phyloP scores from a whole-genome alignment of 1,140 invertebrate species.

The Meloidogyne floridensis region DNA sequence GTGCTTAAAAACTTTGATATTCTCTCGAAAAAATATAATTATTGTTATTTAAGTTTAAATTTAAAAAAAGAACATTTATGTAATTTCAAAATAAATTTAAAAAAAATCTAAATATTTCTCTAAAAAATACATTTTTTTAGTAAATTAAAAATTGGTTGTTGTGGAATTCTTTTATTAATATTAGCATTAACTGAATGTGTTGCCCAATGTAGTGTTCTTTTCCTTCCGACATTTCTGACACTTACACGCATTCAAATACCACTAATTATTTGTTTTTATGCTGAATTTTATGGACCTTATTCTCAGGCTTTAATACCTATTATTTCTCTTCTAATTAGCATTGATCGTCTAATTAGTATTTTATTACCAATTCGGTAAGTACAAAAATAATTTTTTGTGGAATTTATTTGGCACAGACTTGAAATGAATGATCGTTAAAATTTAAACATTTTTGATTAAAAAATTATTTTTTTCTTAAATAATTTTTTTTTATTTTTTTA shows the following conservation, averaged over 20 bases:
- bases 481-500: background rate
- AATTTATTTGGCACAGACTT: no score
- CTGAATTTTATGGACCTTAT: background rate
- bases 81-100: no score
- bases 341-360: background rate
- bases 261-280: background rate
- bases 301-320: background rate
- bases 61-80: no score
- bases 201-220: background rate
- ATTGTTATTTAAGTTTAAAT: no score
- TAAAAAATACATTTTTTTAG: background rate
- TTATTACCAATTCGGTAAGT: background rate
- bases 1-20: no score
- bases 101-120: no score
- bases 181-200: background rate
- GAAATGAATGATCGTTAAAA: no score
- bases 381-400: background rate
- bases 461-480: no score
- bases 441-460: no score
- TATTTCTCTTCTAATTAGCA: background rate
- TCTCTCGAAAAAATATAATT: no score
- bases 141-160: background rate
- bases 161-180: slow-evolving; percentile 1
- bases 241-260: background rate
- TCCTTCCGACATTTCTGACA: background rate